Conservation (phyloP, 2,113 vertebrate genomes). For the Acanthisitta chloris region DNA sequence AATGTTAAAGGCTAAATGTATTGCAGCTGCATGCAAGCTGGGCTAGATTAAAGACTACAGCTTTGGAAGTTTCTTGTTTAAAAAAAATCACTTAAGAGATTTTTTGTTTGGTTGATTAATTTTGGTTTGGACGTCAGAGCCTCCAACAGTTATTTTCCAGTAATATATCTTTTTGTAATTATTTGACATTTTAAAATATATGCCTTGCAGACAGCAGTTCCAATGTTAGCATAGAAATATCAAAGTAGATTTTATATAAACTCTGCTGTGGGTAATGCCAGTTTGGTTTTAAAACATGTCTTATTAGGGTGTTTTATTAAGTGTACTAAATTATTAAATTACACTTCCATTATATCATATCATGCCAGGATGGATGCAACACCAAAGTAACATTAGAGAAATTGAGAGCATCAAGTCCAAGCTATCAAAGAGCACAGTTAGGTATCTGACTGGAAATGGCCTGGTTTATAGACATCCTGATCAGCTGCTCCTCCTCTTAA, state of each 20-base stretch:
- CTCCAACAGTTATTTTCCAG: constrained; percentile 16
- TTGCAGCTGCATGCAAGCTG: constrained; percentile 17
- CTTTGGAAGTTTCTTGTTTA: not conserved
- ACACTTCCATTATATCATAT: not conserved
- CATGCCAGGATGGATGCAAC: not conserved
- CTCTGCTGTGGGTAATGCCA: not conserved
- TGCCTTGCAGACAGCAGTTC: not conserved
- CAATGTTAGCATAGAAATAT: not conserved
- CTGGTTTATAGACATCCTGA: not conserved
- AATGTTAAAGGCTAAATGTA: constrained; percentile 37
- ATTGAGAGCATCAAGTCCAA: not conserved
- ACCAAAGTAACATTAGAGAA: not conserved
- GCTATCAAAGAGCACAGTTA: not conserved
- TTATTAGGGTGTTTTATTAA: not conserved
- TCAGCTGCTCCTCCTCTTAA: not conserved
- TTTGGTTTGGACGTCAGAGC: not conserved
- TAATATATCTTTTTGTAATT: not conserved
- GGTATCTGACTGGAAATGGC: not conserved
- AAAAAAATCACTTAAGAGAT: not conserved
- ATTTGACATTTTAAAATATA: not conserved
- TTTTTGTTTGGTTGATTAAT: not conserved
- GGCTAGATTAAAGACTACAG: constrained; percentile 15
- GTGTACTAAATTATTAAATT: not conserved
- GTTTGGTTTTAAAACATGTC: not conserved
- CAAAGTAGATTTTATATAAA: not conserved